Conservation (phyloP, 2,797 vertebrate species). For the Borostomias antarcticus region DNA sequence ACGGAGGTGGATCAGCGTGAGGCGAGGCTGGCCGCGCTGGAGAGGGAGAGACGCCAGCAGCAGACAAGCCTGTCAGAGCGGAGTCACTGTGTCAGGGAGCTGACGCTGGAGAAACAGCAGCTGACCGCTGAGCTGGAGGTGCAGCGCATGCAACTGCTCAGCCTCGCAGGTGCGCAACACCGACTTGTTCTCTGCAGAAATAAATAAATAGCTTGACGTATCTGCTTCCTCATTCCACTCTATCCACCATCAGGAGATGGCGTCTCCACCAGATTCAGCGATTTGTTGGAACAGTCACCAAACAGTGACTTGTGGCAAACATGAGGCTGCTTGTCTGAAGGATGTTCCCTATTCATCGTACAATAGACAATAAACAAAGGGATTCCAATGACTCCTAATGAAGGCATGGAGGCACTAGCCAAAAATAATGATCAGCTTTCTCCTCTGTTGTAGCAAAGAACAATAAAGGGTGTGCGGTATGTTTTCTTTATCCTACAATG, state of each 20-base stretch:
- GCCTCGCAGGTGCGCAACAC: conserved; percentile 70
- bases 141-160: conserved; percentile 59
- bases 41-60: conserved; percentile 45
- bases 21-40: conserved; percentile 64
- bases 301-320: background rate
- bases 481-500: conserved; percentile 60
- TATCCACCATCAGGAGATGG: no score
- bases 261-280: background rate
- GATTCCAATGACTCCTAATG: conserved; percentile 28
- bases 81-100: conserved; percentile 62
- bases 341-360: conserved; percentile 2
- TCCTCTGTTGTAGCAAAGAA: conserved; percentile 47
- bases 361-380: background rate
- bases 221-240: no score
- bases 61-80: conserved; percentile 61
- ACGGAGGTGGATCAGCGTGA: conserved; percentile 73
- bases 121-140: conserved; percentile 71
- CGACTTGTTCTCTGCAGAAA: background rate
- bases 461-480: conserved; percentile 52
- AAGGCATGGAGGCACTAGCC: conserved; percentile 30
- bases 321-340: background rate
- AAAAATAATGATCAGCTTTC: conserved; percentile 50
- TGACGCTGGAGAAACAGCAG: conserved; percentile 76
- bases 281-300: background rate
- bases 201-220: no score